Conservation (phyloP, 2,797 vertebrate species). For the Arrhamphus sclerolepis region DNA sequence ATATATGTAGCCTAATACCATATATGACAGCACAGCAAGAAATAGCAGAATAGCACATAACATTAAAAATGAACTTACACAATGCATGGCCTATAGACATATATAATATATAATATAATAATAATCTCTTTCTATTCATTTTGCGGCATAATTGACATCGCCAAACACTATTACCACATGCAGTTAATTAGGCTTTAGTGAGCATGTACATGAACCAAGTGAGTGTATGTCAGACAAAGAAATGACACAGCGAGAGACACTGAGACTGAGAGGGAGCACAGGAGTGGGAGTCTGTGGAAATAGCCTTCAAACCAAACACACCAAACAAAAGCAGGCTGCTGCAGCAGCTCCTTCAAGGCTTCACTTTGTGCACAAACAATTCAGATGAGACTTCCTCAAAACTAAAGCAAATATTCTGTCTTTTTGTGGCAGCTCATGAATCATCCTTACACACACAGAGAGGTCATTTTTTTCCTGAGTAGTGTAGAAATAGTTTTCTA, state of each 20-base stretch:
- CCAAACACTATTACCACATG: neutral
- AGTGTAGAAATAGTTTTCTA: conserved; percentile 15
- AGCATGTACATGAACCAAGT: conserved; percentile 19
- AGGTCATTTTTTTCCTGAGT: conserved; percentile 35
- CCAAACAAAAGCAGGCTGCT: conserved; percentile 55
- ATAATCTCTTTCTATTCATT: neutral
- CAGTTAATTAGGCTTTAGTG: conserved; percentile 23
- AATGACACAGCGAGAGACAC: conserved; percentile 64
- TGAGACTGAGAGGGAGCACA: conserved; percentile 50
- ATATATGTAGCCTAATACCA: too few relatives aligned
- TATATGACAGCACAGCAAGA: too few relatives aligned
- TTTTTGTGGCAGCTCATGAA: conserved; percentile 38
- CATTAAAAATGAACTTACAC: too few relatives aligned
- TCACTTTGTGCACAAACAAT: conserved; percentile 38
- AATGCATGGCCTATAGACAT: neutral
- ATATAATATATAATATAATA: too few relatives aligned
- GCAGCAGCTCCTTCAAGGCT: conserved; percentile 56
- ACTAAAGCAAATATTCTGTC: conserved; percentile 58
- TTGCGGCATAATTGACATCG: neutral
- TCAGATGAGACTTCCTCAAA: conserved; percentile 41
- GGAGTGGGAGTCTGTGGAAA: conserved; percentile 64
- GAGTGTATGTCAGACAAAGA: conserved; percentile 44
- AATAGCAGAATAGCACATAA: too few relatives aligned
- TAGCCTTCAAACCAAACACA: conserved; percentile 64
- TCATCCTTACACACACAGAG: conserved; percentile 32